phyloP scores from a whole-genome alignment of 1,140 invertebrate genomes.

The Mercenaria mercenaria region DNA sequence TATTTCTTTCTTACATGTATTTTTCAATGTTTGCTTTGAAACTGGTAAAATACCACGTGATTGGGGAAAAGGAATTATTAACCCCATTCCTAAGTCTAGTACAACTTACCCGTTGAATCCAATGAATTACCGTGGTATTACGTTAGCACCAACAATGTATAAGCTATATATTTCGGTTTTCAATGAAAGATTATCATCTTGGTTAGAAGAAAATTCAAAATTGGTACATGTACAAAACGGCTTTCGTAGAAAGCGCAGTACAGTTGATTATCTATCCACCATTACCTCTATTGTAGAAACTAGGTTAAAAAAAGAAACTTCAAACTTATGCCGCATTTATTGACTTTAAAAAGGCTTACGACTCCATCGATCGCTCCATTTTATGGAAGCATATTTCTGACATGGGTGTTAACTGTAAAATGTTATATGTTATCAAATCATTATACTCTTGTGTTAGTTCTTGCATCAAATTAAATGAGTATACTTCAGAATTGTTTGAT shows the following conservation, averaged over 20 bases:
- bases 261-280: too few relatives aligned
- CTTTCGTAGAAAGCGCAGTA: too few relatives aligned
- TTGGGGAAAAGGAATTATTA: too few relatives aligned
- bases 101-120: too few relatives aligned
- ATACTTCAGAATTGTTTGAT: too few relatives aligned
- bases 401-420: slow-evolving; percentile 18
- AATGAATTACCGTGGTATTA: too few relatives aligned
- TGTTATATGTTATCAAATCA: slow-evolving; percentile 26
- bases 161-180: slow-evolving; percentile 9
- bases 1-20: too few relatives aligned
- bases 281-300: slow-evolving; percentile 8
- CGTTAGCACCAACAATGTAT: neutral
- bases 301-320: neutral
- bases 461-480: too few relatives aligned
- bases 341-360: slow-evolving; percentile 24
- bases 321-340: neutral
- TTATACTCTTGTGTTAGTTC: too few relatives aligned
- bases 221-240: neutral
- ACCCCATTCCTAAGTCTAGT: too few relatives aligned
- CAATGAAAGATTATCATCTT: slow-evolving; percentile 4
- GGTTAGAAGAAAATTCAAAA: neutral
- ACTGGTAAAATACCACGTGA: too few relatives aligned
- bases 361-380: neutral
- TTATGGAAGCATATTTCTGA: neutral
- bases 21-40: too few relatives aligned